Conservation (phyloP, 1,140 invertebrate species). For the Sinonovacula constricta region DNA sequence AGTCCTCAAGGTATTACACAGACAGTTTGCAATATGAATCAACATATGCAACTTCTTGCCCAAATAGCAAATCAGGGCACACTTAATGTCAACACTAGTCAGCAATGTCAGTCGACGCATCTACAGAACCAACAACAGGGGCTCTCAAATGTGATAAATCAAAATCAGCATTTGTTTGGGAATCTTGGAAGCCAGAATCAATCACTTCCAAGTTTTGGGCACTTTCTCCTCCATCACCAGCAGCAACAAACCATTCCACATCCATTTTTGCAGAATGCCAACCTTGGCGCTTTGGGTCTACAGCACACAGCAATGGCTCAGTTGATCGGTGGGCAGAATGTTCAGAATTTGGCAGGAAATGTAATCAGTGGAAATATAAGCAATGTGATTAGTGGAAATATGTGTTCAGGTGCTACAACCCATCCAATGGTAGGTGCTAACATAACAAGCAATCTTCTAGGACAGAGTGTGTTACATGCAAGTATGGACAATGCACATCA, state of each 20-base stretch:
- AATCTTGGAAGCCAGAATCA: constrained; percentile 31
- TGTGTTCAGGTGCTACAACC: not conserved
- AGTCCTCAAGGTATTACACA: constrained; percentile 12
- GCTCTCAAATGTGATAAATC: not conserved
- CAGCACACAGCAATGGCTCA: constrained; percentile 16
- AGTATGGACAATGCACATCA: constrained; percentile 13
- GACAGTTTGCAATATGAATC: constrained; percentile 16
- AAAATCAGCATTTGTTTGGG: not conserved
- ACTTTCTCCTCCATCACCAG: constrained; percentile 63
- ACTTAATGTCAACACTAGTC: not conserved
- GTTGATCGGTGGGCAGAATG: constrained; percentile 17
- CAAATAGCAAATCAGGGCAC: constrained; percentile 38
- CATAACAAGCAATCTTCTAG: constrained; percentile 13
- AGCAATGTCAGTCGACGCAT: constrained; percentile 17
- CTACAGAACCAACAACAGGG: constrained; percentile 6
- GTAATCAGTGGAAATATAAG: too few species aligned
- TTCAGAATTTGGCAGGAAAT: not conserved
- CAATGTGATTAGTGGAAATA: not conserved
- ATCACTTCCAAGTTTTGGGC: constrained; percentile 63
- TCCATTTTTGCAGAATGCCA: constrained; percentile 45
- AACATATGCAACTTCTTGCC: constrained; percentile 45
- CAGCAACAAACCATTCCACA: constrained; percentile 55
- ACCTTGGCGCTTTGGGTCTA: not conserved
- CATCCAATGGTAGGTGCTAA: too few species aligned
- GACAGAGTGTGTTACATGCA: constrained; percentile 10